Conservation (phyloP, 2,113 vertebrate genomes). For the Regulus satrapa region DNA sequence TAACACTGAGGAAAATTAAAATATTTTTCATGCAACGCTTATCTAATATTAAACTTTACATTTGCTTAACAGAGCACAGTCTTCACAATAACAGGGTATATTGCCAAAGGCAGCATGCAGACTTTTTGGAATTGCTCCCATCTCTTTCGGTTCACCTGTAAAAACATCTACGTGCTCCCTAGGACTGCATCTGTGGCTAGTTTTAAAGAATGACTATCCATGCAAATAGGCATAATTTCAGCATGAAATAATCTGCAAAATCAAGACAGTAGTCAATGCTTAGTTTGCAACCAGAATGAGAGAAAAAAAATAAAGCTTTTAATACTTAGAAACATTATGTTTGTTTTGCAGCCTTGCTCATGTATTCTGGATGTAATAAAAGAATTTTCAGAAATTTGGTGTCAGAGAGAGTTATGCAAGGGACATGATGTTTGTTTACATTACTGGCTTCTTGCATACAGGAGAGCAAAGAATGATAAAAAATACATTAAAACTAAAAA, state of each 20-base stretch:
- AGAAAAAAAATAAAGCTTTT: neutral
- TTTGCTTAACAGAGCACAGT: conserved; percentile 80
- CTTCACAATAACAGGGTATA: conserved; percentile 83
- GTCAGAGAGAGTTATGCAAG: conserved; percentile 5
- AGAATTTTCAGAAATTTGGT: conserved; percentile 41
- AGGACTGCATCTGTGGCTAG: conserved; percentile 83
- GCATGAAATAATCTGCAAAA: conserved; percentile 80
- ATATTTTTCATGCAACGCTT: conserved; percentile 69
- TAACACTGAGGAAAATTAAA: conserved; percentile 67
- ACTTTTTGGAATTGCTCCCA: conserved; percentile 81
- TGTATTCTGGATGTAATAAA: neutral
- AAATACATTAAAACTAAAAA: neutral
- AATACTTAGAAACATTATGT: neutral
- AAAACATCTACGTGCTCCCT: conserved; percentile 86
- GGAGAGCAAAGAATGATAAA: conserved; percentile 6
- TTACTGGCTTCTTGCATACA: conserved; percentile 5
- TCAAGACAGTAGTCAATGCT: conserved; percentile 69
- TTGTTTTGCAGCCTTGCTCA: conserved; percentile 32
- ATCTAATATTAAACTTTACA: conserved; percentile 81
- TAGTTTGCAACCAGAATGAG: conserved; percentile 13
- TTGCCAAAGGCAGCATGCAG: conserved; percentile 83
- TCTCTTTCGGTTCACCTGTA: conserved; percentile 87
- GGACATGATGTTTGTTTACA: neutral
- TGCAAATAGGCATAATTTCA: conserved; percentile 83
- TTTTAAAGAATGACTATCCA: conserved; percentile 84